Evolutionary conservation across 2,888 invertebrate species (phyloP).

Genomic region (Lamproptera curius): DNA sequence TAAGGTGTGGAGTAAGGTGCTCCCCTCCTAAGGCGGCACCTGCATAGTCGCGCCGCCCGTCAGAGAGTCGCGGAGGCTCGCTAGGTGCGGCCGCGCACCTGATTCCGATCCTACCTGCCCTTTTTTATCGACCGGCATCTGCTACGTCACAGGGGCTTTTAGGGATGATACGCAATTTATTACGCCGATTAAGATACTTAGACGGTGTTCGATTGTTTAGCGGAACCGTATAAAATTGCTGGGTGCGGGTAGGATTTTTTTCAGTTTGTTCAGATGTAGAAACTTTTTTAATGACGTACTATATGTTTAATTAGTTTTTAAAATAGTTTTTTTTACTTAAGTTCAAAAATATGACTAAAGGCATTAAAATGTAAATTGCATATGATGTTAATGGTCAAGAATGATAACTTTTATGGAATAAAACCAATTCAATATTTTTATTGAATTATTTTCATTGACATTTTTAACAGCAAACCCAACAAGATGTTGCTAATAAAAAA

Average conservation of each 20-base stretch:
- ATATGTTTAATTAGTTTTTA: too few relatives aligned
- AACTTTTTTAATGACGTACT: background rate
- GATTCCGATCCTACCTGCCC: constrained; percentile 51
- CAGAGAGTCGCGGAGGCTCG: constrained; percentile 58
- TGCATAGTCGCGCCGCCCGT: constrained; percentile 69
- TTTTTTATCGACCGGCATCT: constrained; percentile 36
- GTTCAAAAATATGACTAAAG: too few relatives aligned
- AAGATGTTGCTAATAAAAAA: too few relatives aligned
- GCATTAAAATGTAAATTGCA: too few relatives aligned
- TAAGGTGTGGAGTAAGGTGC: constrained; percentile 73
- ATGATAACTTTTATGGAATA: too few relatives aligned
- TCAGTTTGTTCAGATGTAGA: too few relatives aligned
- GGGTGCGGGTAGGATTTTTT: background rate
- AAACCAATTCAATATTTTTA: too few relatives aligned
- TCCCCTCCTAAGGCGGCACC: constrained; percentile 77
- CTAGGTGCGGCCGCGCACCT: constrained; percentile 55
- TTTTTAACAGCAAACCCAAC: too few relatives aligned
- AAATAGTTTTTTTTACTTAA: too few relatives aligned
- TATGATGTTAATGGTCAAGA: too few relatives aligned
- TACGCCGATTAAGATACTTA: constrained; percentile 14
- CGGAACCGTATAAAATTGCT: background rate
- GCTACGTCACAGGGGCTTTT: constrained; percentile 28
- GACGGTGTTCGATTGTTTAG: constrained; percentile 1
- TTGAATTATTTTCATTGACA: too few relatives aligned
- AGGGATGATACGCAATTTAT: constrained; percentile 21